Evolutionary conservation across 2,888 invertebrate species (phyloP).

Genomic region (Napeogenes sylphis): DNA sequence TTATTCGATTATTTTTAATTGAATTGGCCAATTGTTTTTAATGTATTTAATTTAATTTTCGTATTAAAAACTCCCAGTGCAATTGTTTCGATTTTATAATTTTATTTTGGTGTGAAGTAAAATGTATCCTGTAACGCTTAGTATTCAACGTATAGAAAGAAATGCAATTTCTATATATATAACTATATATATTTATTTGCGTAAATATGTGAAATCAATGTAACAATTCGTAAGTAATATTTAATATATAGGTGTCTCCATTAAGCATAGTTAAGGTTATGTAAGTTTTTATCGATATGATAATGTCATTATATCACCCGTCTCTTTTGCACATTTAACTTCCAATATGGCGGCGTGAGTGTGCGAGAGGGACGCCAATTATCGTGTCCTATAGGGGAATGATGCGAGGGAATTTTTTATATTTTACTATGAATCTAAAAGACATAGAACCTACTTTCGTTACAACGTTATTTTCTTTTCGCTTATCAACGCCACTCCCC

Average conservation of each 20-base stretch:
- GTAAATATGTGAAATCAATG: slow-evolving; percentile 48
- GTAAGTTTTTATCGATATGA: slow-evolving; percentile 73
- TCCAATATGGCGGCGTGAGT: slow-evolving; percentile 29
- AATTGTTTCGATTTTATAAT: slow-evolving; percentile 26
- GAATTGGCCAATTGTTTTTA: neutral
- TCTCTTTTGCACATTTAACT: slow-evolving; percentile 45
- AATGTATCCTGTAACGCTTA: slow-evolving; percentile 30
- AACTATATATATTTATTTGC: slow-evolving; percentile 24
- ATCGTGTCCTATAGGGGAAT: slow-evolving; percentile 73
- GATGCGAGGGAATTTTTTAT: slow-evolving; percentile 72
- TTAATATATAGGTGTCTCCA: slow-evolving; percentile 73
- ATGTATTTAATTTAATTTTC: neutral
- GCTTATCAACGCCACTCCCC: slow-evolving; percentile 63
- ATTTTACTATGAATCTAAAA: slow-evolving; percentile 75
- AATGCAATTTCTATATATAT: slow-evolving; percentile 40
- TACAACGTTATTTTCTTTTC: slow-evolving; percentile 47
- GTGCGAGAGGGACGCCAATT: slow-evolving; percentile 46
- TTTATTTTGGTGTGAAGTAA: slow-evolving; percentile 19
- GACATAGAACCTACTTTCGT: slow-evolving; percentile 64
- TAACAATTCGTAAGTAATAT: slow-evolving; percentile 70
- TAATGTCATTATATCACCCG: slow-evolving; percentile 57
- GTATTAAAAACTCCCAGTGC: slow-evolving; percentile 16
- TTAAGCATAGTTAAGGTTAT: slow-evolving; percentile 66
- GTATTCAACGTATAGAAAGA: slow-evolving; percentile 28
- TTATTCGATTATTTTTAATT: neutral